phyloP scores from a whole-genome alignment of 1,140 invertebrate genomes.

The Diplogasteroides magnus region DNA sequence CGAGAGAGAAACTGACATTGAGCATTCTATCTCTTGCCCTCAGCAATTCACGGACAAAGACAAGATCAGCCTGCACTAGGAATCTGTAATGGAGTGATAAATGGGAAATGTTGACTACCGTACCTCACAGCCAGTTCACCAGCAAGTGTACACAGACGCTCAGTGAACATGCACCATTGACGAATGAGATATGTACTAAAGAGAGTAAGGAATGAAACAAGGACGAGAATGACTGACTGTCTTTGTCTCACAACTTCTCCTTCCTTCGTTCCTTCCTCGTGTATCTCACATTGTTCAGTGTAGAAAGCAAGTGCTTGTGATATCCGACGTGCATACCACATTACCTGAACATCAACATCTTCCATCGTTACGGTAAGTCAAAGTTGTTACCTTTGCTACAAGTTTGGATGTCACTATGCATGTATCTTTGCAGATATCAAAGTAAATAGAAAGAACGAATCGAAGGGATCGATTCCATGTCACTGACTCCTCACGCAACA shows the following conservation, averaged over 20 bases:
- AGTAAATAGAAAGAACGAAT: background rate
- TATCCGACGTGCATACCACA: background rate
- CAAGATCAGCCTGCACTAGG: background rate
- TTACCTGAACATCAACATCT: too few relatives aligned
- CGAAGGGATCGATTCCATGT: background rate
- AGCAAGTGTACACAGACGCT: background rate
- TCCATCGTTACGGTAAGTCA: too few relatives aligned
- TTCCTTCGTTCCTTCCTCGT: too few relatives aligned
- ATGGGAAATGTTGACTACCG: too few relatives aligned
- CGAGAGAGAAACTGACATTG: too few relatives aligned
- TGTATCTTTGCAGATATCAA: background rate
- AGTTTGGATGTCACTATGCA: background rate
- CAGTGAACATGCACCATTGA: background rate
- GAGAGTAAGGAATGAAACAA: background rate
- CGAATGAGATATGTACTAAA: background rate
- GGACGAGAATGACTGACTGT: background rate
- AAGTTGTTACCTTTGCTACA: background rate
- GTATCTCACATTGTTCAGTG: background rate
- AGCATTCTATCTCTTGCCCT: too few relatives aligned
- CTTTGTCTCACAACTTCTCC: too few relatives aligned
- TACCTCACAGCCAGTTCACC: background rate
- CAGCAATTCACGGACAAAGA: background rate
- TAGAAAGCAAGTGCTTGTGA: background rate
- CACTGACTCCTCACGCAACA: background rate
- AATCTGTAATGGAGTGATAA: background rate